Percentiles rank a stretch among this genome's conserved stretches.
Conservation (phyloP, 1,140 invertebrate genomes). For the Plectus sambesii region DNA sequence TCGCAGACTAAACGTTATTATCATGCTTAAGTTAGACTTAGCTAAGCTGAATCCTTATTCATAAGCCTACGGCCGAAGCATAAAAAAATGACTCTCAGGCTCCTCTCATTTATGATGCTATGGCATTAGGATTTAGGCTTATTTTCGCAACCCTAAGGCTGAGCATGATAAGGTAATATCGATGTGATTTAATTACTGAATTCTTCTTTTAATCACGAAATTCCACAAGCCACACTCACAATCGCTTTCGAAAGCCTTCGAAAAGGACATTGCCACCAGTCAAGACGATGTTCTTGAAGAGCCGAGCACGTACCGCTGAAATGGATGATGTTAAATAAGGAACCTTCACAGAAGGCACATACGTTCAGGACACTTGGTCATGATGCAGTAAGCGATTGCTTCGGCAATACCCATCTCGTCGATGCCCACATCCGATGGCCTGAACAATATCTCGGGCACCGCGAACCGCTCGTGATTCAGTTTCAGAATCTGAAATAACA, state of each 20-base stretch:
- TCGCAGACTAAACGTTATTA: no score
- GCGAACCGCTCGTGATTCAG: constrained; percentile 73
- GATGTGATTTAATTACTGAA: no score
- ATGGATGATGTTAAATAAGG: constrained; percentile 43
- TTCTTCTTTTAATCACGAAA: no score
- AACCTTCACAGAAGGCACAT: constrained; percentile 1
- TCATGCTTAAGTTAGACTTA: no score
- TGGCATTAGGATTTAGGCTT: no score
- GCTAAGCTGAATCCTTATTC: no score
- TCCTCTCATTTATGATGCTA: background rate
- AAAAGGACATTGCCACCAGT: constrained; percentile 69
- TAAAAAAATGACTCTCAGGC: constrained; percentile 4
- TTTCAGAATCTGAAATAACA: constrained; percentile 17
- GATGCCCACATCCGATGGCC: constrained; percentile 86
- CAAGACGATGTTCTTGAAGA: constrained; percentile 71
- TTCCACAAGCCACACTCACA: constrained; percentile 24
- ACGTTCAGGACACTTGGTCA: constrained; percentile 54
- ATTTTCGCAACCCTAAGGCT: no score
- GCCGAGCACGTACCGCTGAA: constrained; percentile 59
- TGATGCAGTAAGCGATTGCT: constrained; percentile 57
- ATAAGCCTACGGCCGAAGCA: no score
- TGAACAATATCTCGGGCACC: constrained; percentile 85
- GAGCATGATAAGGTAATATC: constrained; percentile 1
- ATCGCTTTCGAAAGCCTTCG: constrained; percentile 58
- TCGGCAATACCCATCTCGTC: constrained; percentile 85